Conservation (phyloP, 2,113 vertebrate genomes). For the Paradoxurus hermaphroditus region DNA sequence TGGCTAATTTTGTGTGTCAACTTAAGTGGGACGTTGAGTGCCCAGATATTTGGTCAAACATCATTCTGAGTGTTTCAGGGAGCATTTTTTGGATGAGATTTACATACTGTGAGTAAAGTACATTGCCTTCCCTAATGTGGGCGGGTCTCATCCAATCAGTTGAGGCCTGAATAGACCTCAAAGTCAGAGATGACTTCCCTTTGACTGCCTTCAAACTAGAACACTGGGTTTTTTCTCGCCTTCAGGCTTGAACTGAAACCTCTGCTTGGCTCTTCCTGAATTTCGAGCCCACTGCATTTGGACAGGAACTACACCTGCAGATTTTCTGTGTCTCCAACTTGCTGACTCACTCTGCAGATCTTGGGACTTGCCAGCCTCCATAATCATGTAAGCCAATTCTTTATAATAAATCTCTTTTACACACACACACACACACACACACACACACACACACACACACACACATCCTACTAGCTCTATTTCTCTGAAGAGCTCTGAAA, state of each 20-base stretch:
- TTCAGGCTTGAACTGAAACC: neutral
- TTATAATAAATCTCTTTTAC: neutral
- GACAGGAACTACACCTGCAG: neutral
- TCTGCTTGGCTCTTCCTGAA: fast-evolving
- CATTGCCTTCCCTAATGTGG: neutral
- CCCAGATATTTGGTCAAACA: neutral
- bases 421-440: neutral
- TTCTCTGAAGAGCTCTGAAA: neutral
- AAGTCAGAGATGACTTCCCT: neutral
- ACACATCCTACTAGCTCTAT: neutral
- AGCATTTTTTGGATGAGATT: neutral
- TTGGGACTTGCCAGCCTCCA: neutral
- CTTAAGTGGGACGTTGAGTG: neutral
- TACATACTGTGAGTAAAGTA: neutral
- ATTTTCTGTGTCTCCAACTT: neutral
- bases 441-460: neutral
- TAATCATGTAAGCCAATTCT: neutral
- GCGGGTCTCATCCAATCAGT: neutral
- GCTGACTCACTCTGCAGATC: neutral
- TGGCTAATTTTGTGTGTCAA: neutral
- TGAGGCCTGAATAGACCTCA: neutral
- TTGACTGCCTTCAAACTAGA: neutral
- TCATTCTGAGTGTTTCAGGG: neutral
- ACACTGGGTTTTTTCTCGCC: neutral
- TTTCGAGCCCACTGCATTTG: neutral